phyloP scores from a whole-genome alignment of 2,113 vertebrate species.

The Etheostoma spectabile region DNA sequence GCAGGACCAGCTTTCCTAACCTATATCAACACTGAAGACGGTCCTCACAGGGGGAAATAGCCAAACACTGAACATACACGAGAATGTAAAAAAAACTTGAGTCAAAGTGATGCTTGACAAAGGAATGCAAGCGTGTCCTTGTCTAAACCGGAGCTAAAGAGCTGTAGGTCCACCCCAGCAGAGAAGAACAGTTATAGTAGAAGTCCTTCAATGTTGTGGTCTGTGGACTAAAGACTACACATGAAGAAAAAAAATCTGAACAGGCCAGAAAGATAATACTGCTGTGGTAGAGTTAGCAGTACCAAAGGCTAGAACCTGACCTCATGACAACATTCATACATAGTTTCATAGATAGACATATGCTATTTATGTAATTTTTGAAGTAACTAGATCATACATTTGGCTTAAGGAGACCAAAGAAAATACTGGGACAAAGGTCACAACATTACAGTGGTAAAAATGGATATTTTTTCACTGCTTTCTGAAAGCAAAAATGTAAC shows the following conservation, averaged over 20 bases:
- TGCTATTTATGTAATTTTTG: conserved; percentile 29
- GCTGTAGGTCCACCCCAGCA: conserved; percentile 44
- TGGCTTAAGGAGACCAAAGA: conserved; percentile 51
- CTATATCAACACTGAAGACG: conserved; percentile 27
- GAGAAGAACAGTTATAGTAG: conserved; percentile 25
- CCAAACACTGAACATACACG: not conserved
- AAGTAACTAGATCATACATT: conserved; percentile 54
- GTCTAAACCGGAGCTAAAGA: conserved; percentile 37
- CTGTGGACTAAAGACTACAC: conserved; percentile 23
- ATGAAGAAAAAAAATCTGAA: conserved; percentile 24
- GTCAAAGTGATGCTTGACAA: conserved; percentile 31
- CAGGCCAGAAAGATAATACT: conserved; percentile 64
- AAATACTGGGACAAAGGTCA: conserved; percentile 54
- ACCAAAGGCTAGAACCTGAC: conserved; percentile 49
- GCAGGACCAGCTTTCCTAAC: conserved; percentile 52
- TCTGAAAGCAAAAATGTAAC: conserved; percentile 61
- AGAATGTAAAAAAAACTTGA: conserved; percentile 1
- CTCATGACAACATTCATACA: conserved; percentile 61
- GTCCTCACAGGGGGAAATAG: not conserved
- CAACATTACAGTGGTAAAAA: conserved; percentile 62
- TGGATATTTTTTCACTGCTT: conserved; percentile 52
- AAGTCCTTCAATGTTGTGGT: conserved; percentile 48
- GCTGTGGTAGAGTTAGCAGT: conserved; percentile 60
- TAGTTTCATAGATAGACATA: conserved; percentile 44
- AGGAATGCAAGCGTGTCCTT: conserved; percentile 56